Evolutionary conservation across 2,888 invertebrate genomes (phyloP).

Genomic region (Melanostoma mellinum): DNA sequence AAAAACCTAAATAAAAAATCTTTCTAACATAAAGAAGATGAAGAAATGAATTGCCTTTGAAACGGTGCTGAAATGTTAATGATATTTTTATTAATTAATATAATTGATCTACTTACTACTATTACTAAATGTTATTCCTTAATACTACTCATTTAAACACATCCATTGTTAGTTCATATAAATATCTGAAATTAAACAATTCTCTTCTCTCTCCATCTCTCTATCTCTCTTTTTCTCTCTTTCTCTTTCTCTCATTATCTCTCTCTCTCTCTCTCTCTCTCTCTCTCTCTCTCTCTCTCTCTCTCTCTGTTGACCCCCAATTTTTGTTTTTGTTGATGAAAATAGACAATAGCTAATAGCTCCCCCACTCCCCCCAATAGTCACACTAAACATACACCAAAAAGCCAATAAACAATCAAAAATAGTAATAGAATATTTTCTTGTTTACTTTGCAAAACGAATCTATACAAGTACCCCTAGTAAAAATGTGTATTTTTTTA

Average conservation of each 20-base stretch:
- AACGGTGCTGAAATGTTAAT: conserved; percentile 82
- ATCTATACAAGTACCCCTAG: conserved; percentile 39
- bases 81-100: conserved; percentile 74
- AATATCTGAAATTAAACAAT: conserved; percentile 10
- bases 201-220: too few relatives aligned
- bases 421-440: conserved; percentile 65
- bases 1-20: conserved; percentile 54
- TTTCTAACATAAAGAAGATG: conserved; percentile 56
- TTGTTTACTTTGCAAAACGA: conserved; percentile 32
- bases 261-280: too few relatives aligned
- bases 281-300: too few relatives aligned
- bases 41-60: conserved; percentile 75
- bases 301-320: conserved; percentile 3
- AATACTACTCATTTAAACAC: conserved; percentile 38
- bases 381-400: conserved; percentile 15
- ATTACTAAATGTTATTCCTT: conserved; percentile 42
- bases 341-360: conserved; percentile 13
- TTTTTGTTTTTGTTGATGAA: conserved; percentile 40
- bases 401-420: conserved; percentile 68
- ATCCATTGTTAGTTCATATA: conserved; percentile 45
- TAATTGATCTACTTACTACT: conserved; percentile 61
- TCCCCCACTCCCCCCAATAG: conserved; percentile 9
- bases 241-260: too few relatives aligned
- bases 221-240: too few relatives aligned
- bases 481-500: conserved; percentile 39